phyloP scores from a whole-genome alignment of 2,113 vertebrate genomes.

The Oenanthe melanoleuca region DNA sequence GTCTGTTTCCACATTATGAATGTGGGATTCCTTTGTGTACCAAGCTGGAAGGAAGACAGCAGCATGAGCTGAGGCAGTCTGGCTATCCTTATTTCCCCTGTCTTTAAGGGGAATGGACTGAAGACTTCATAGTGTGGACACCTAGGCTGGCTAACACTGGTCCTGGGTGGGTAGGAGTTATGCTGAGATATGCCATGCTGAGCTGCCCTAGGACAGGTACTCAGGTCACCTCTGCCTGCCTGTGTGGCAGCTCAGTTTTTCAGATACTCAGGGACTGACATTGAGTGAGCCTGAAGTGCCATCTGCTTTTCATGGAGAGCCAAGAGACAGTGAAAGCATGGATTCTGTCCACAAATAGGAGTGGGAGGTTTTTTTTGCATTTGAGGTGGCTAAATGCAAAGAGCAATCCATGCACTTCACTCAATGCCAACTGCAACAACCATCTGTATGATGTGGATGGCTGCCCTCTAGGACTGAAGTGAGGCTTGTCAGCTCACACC shows the following conservation, averaged over 20 bases:
- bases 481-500: background rate
- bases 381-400: background rate
- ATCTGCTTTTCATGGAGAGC: background rate
- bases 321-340: background rate
- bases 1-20: rapidly evolving
- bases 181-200: background rate
- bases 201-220: background rate
- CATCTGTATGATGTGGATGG: background rate
- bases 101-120: background rate
- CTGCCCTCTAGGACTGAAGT: background rate
- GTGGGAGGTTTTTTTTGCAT: background rate
- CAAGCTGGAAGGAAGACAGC: background rate
- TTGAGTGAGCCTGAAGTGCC: background rate
- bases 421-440: background rate
- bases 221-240: background rate
- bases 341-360: background rate
- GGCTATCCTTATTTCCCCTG: background rate
- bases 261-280: background rate
- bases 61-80: background rate
- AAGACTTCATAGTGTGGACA: background rate
- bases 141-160: rapidly evolving
- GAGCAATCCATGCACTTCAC: background rate
- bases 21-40: rapidly evolving
- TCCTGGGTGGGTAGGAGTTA: background rate
- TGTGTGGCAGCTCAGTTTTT: background rate